A percentile compares a stretch with the other conserved stretches of the same genome.
Evolutionary conservation across 2,888 invertebrate species (phyloP).

Genomic region (Drosophila fulvimacula): DNA sequence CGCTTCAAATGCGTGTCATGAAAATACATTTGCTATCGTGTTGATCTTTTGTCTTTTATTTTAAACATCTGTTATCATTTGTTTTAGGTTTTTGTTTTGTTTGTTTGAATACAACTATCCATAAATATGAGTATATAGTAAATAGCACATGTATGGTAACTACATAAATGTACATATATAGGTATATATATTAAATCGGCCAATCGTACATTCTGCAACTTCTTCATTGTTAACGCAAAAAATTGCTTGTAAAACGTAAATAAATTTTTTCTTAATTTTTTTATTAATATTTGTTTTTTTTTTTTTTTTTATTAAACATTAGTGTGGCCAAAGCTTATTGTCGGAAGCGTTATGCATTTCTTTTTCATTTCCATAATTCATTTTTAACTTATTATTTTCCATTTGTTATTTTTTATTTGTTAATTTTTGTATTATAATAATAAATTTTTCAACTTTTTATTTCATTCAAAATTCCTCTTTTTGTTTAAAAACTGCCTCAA

Average conservation of each 20-base stretch:
- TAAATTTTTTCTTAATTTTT: slow-evolving; percentile 25
- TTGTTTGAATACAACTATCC: slow-evolving; percentile 53
- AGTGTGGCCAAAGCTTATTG: slow-evolving; percentile 85
- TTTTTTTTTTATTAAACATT: slow-evolving; percentile 45
- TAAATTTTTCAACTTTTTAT: slow-evolving; percentile 18
- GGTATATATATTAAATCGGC: slow-evolving; percentile 51
- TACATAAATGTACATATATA: slow-evolving; percentile 38
- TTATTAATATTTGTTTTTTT: slow-evolving; percentile 2
- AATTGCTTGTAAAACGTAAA: slow-evolving; percentile 62
- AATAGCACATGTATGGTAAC: slow-evolving; percentile 55
- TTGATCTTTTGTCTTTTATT: slow-evolving; percentile 25
- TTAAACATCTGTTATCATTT: neutral
- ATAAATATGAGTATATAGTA: slow-evolving; percentile 66
- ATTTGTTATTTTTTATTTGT: slow-evolving; percentile 26
- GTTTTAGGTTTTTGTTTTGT: neutral
- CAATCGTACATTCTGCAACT: slow-evolving; percentile 36
- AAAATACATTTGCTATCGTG: slow-evolving; percentile 69
- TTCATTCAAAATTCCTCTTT: slow-evolving; percentile 10
- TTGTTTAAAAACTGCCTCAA: slow-evolving; percentile 43
- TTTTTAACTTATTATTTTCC: slow-evolving; percentile 10
- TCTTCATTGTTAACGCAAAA: slow-evolving; percentile 46
- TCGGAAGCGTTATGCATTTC: slow-evolving; percentile 83
- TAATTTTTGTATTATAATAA: slow-evolving; percentile 3
- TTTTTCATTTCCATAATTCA: slow-evolving; percentile 47
- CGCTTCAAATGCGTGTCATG: slow-evolving; percentile 74